phyloP scores from a whole-genome alignment of 2,888 invertebrate genomes.

The Catocala nupta region DNA sequence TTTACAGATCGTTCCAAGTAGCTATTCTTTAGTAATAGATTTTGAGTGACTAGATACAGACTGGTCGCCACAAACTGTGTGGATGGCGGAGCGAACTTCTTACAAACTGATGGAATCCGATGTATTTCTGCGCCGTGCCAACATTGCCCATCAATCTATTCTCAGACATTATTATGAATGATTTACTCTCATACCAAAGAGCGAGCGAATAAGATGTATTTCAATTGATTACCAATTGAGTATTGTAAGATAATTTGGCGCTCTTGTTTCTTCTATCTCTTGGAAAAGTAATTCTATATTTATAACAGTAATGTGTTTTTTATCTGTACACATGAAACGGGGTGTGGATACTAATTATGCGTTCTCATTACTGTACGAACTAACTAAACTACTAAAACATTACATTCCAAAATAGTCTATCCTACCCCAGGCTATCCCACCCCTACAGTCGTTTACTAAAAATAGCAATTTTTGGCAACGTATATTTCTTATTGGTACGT shows the following conservation, averaged over 20 bases:
- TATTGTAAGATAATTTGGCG: conserved; percentile 40
- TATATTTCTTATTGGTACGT: not conserved
- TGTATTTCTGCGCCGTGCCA: conserved; percentile 44
- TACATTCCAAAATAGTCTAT: conserved; percentile 19
- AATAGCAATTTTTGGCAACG: conserved; percentile 17
- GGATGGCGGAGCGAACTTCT: conserved; percentile 33
- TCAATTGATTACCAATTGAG: conserved; percentile 40
- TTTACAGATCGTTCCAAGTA: conserved; percentile 41
- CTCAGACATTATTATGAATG: conserved; percentile 25
- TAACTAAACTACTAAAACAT: conserved; percentile 27
- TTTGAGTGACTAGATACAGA: not conserved
- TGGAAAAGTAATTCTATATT: conserved; percentile 27
- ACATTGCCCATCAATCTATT: conserved; percentile 42
- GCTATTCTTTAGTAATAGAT: conserved; percentile 8
- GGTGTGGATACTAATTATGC: not conserved
- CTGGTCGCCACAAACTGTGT: conserved; percentile 11
- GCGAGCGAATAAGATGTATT: conserved; percentile 31
- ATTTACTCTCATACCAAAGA: conserved; percentile 36
- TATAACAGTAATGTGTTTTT: conserved; percentile 14
- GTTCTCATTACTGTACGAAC: conserved; percentile 6
- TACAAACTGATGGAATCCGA: conserved; percentile 37
- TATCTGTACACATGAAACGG: conserved; percentile 10
- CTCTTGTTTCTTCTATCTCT: conserved; percentile 26
- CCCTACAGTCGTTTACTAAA: conserved; percentile 20
- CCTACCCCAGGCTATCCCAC: conserved; percentile 15